Conservation (phyloP, 2,797 vertebrate species). For the Anas bernieri region DNA sequence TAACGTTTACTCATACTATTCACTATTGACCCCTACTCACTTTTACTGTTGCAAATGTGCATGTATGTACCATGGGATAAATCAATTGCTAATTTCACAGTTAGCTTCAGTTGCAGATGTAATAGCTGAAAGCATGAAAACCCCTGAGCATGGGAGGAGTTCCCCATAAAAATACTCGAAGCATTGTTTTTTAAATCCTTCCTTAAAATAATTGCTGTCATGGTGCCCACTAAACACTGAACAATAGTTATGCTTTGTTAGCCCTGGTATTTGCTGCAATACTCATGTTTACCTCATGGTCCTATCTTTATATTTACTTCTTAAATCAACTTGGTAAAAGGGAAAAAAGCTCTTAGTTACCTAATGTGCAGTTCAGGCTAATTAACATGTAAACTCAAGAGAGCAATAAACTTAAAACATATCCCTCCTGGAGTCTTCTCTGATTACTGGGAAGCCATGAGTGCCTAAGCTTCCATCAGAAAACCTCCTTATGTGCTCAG, state of each 20-base stretch:
- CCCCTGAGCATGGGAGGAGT: constrained; percentile 54
- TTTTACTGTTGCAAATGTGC: neutral
- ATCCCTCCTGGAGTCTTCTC: neutral
- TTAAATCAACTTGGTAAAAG: neutral
- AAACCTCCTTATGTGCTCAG: neutral
- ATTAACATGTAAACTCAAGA: neutral
- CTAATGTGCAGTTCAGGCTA: neutral
- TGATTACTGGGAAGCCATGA: neutral
- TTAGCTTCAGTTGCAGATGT: constrained; percentile 37
- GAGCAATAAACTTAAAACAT: neutral
- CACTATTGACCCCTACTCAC: neutral
- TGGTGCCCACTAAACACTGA: constrained; percentile 22
- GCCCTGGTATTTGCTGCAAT: neutral
- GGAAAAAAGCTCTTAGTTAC: neutral
- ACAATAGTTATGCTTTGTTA: neutral
- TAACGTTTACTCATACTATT: neutral
- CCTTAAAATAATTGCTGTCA: constrained; percentile 34
- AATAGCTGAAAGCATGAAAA: constrained; percentile 45
- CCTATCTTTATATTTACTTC: neutral
- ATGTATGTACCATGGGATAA: constrained; percentile 17
- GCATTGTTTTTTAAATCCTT: constrained; percentile 42
- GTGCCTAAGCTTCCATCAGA: neutral
- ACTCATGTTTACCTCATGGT: neutral
- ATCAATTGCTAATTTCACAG: constrained; percentile 56
- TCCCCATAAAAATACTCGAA: constrained; percentile 21